phyloP scores from a whole-genome alignment of 2,797 vertebrate genomes.

The Margarornis squamiger region DNA sequence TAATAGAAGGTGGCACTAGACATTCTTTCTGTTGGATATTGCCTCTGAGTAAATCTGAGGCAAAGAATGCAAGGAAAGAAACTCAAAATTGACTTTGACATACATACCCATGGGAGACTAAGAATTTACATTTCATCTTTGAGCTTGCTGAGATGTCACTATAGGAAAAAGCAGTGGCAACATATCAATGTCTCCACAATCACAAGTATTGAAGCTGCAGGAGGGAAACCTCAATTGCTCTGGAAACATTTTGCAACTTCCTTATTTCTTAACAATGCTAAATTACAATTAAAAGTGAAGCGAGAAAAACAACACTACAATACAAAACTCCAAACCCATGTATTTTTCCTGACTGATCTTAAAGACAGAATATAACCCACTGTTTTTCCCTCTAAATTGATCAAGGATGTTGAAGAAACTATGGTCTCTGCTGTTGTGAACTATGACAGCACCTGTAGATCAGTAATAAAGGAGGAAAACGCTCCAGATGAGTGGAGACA shows the following conservation, averaged over 20 bases:
- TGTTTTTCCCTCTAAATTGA: conserved; percentile 19
- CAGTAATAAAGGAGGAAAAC: conserved; percentile 70
- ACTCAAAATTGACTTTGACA: conserved; percentile 68
- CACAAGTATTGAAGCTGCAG: conserved; percentile 15
- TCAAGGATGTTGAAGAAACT: conserved; percentile 9
- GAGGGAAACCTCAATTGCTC: neutral
- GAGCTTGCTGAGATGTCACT: conserved; percentile 50
- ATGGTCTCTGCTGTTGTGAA: neutral
- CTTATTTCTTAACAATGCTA: neutral
- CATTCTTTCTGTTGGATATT: neutral
- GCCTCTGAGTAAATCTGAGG: conserved; percentile 33
- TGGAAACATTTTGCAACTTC: conserved; percentile 25
- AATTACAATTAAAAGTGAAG: neutral
- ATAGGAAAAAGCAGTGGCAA: conserved; percentile 58
- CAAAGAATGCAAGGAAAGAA: conserved; percentile 2
- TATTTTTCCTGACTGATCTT: neutral
- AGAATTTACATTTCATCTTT: conserved; percentile 57
- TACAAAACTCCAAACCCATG: neutral
- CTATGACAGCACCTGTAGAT: conserved; percentile 59
- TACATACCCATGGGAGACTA: conserved; percentile 1
- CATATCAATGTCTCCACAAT: neutral
- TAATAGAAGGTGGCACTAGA: neutral
- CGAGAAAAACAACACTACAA: neutral
- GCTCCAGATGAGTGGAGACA: conserved; percentile 73
- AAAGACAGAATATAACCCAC: neutral